Conservation (phyloP, 2,888 invertebrate species). For the Trilocha varians region DNA sequence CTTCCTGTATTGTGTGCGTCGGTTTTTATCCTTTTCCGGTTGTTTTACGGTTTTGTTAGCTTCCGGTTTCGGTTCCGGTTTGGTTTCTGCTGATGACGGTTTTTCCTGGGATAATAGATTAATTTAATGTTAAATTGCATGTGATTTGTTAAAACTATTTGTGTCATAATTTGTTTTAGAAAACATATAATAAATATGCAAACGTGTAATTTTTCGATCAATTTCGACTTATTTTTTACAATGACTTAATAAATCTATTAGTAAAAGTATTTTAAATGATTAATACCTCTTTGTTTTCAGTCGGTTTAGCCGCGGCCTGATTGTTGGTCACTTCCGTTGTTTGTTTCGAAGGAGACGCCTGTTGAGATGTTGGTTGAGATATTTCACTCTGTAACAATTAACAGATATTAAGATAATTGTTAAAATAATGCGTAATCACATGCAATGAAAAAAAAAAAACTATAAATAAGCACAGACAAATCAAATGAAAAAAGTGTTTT, state of each 20-base stretch:
- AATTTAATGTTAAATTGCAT: too few relatives aligned
- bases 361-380: conserved; percentile 6
- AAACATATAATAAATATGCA: too few relatives aligned
- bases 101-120: conserved; percentile 42
- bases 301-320: conserved; percentile 10
- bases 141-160: too few relatives aligned
- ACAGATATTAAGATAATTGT: too few relatives aligned
- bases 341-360: conserved; percentile 15
- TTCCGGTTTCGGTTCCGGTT: conserved; percentile 24
- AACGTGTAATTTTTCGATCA: too few relatives aligned
- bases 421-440: too few relatives aligned
- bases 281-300: conserved; percentile 37
- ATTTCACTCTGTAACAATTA: conserved; percentile 19
- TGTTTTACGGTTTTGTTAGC: conserved; percentile 22
- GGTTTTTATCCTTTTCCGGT: conserved; percentile 42
- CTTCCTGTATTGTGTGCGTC: conserved; percentile 52
- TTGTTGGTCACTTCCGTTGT: neutral
- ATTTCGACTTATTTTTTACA: too few relatives aligned
- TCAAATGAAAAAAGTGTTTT: too few relatives aligned
- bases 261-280: neutral
- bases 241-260: neutral
- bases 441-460: too few relatives aligned
- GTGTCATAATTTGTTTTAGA: too few relatives aligned
- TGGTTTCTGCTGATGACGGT: conserved; percentile 15
- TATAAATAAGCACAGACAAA: too few relatives aligned